A percentile compares a stretch with the other conserved stretches of the same genome.
Conservation (phyloP, 2,888 invertebrate species). For the Arge pagana region DNA sequence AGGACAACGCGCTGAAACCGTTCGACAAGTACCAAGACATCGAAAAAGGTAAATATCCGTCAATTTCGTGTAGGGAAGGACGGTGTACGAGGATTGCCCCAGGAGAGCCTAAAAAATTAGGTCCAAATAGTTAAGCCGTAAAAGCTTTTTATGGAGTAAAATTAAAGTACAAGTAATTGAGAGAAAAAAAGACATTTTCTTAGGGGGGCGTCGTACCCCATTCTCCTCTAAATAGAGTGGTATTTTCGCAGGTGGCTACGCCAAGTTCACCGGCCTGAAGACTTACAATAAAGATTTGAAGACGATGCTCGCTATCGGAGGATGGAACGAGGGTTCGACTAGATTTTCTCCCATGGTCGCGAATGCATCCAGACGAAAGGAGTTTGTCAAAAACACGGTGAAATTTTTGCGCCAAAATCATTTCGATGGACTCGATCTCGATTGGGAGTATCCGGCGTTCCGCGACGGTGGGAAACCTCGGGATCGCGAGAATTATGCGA, state of each 20-base stretch:
- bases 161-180: too few relatives aligned
- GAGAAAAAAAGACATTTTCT: conserved; percentile 3
- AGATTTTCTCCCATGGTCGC: conserved; percentile 89
- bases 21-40: conserved; percentile 96
- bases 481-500: conserved; percentile 86
- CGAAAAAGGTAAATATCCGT: conserved; percentile 89
- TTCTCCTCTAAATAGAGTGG: neutral
- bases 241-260: conserved; percentile 78
- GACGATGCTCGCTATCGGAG: conserved; percentile 88
- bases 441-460: conserved; percentile 89
- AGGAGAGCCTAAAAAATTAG: too few relatives aligned
- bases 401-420: conserved; percentile 89
- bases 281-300: conserved; percentile 91
- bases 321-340: conserved; percentile 92
- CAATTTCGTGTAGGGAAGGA: too few relatives aligned
- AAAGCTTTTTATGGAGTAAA: too few relatives aligned
- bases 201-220: too few relatives aligned
- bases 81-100: too few relatives aligned
- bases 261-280: conserved; percentile 90
- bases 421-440: conserved; percentile 91
- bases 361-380: conserved; percentile 73
- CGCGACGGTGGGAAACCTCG: conserved; percentile 72
- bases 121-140: too few relatives aligned
- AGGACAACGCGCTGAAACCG: conserved; percentile 87
- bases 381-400: conserved; percentile 81